Evolutionary conservation across 2,797 vertebrate species (phyloP), one percentile per base, ranked within the genome.

Genomic region (Myripristis murdjan): DNA sequence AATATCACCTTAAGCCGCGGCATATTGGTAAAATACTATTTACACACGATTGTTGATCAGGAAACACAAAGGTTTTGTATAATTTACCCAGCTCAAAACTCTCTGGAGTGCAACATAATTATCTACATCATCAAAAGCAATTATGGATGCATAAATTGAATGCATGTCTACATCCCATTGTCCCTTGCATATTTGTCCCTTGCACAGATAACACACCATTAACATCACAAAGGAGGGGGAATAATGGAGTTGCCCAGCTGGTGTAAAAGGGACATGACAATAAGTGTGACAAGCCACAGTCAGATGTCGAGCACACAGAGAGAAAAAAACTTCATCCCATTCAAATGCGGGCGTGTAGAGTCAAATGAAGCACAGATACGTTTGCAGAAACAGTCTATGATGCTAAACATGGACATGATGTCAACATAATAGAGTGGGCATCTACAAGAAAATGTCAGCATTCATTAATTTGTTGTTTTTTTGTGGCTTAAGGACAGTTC

Each of bases 61-160:
- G 28, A 82, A 83, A 73, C 51, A 51, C 33, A 72, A 79, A 64
- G 48, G 57, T 69, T 76, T 52, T 31, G 52, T 67, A 24, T 77
- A 63, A 82, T 84, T 84, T 78, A 24, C 51, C 46, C 9, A 0
- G 52, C 74, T 66, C 57, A 75, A 73, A 87, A 87, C 72, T 60
- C 75, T 84, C 65, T 31, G 2, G 81, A 89, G 79, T 88, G 65
- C 86, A 81, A 90, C 88, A 91, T 88, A 88, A 92, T 93, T 90
- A 93, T 93, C 87, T 75, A 92, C 92, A 90, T 91, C 90, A 93
- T 93, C 92, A 92, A 93, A 92, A 88, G 85, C 88, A 90, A 92
- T 94, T 91, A 91, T 87, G 82, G 85, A 88, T 87, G 90, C 91
- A 91, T 93, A 92, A 91, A 93, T 89, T 91, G 89, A 91, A 91